Conservation (phyloP, 1,140 invertebrate species). For the Bombus fervidus region DNA sequence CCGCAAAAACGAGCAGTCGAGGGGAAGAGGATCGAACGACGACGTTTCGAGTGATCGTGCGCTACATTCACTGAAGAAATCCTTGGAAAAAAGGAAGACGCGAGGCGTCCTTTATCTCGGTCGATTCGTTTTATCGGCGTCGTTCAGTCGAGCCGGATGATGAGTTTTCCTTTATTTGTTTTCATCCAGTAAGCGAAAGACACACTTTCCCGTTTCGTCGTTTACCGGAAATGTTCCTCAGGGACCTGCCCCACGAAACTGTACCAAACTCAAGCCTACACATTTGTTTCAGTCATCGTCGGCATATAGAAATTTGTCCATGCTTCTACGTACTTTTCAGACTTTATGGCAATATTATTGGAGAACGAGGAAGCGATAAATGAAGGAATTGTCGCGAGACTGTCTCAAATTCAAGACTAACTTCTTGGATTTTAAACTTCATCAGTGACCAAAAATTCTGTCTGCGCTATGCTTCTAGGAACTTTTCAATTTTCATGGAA, state of each 20-base stretch:
- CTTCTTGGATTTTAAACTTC: too few species aligned
- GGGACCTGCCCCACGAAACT: conserved; percentile 34
- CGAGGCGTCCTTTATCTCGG: conserved; percentile 60
- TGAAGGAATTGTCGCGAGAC: not conserved
- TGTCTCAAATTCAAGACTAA: too few species aligned
- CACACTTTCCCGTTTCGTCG: conserved; percentile 27
- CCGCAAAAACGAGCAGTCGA: not conserved
- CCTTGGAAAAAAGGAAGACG: not conserved
- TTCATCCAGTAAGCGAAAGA: conserved; percentile 64
- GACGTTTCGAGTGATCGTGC: conserved; percentile 11
- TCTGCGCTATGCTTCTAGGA: too few species aligned
- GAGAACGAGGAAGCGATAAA: not conserved
- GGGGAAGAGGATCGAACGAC: conserved; percentile 17
- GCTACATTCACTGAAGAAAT: conserved; percentile 8
- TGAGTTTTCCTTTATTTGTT: conserved; percentile 73
- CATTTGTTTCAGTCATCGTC: conserved; percentile 51
- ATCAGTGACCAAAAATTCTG: too few species aligned
- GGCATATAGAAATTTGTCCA: conserved; percentile 12
- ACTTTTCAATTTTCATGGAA: too few species aligned
- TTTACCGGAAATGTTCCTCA: conserved; percentile 50
- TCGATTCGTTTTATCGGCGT: conserved; percentile 65
- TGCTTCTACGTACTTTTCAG: not conserved
- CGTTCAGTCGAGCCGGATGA: conserved; percentile 61
- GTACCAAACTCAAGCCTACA: not conserved
- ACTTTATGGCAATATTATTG: not conserved